phyloP scores from a whole-genome alignment of 2,113 vertebrate genomes.

The Donacobius atricapilla region DNA sequence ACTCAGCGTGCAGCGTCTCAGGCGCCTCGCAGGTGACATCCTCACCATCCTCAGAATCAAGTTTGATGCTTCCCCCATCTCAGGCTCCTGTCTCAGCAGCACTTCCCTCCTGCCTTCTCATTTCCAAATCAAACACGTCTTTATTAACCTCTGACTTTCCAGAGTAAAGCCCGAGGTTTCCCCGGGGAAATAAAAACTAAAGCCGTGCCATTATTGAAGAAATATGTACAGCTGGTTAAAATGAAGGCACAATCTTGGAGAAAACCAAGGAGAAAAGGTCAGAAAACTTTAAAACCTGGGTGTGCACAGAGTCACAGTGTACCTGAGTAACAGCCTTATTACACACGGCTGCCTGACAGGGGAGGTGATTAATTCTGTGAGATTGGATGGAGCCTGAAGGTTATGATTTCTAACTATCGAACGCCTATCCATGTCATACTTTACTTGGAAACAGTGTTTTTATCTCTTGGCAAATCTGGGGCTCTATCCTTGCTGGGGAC shows the following conservation, averaged over 20 bases:
- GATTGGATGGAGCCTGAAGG: background rate
- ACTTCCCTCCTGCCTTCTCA: background rate
- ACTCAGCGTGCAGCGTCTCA: background rate
- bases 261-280: background rate
- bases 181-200: background rate
- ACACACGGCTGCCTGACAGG: background rate
- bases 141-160: conserved; percentile 10
- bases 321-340: background rate
- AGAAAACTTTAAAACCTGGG: background rate
- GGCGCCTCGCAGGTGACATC: background rate
- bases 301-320: background rate
- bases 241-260: background rate
- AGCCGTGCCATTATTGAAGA: background rate
- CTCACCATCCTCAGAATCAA: background rate
- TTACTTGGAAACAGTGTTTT: background rate
- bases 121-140: background rate
- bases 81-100: background rate
- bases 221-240: background rate
- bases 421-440: background rate
- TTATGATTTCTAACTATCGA: conserved; percentile 2
- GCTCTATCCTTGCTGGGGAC: background rate
- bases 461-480: background rate
- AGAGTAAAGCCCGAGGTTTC: background rate
- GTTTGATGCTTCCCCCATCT: background rate
- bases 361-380: background rate